Evolutionary conservation across 2,113 vertebrate genomes (phyloP).

Genomic region (Oenanthe melanoleuca): DNA sequence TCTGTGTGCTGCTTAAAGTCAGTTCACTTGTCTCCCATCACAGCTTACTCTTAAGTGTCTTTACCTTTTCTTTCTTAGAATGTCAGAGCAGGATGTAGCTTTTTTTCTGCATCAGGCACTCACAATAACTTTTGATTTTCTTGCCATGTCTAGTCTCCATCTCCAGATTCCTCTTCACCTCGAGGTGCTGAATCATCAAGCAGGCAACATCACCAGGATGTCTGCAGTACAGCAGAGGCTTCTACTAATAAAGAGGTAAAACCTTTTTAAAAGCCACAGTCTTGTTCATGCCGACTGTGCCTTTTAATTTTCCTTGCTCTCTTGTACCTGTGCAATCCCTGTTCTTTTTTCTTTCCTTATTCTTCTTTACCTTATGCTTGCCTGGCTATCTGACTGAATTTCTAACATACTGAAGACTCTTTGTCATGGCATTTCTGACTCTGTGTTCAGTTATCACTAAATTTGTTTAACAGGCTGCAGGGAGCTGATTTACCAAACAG

Average conservation of each 20-base stretch:
- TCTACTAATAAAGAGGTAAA: conserved; percentile 88
- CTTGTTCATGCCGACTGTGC: not conserved
- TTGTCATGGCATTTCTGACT: not conserved
- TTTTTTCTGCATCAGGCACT: not conserved
- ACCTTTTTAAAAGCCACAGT: not conserved
- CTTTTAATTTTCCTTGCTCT: not conserved
- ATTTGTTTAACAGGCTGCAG: not conserved
- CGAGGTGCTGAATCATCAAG: conserved; percentile 89
- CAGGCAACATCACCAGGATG: conserved; percentile 81
- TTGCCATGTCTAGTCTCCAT: conserved; percentile 82
- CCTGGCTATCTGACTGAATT: not conserved
- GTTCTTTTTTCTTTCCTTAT: not conserved
- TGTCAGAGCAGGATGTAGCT: not conserved
- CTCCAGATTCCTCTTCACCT: conserved; percentile 87
- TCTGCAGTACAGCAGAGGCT: conserved; percentile 78
- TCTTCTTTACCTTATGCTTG: not conserved
- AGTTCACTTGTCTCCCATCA: not conserved
- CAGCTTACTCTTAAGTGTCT: not conserved
- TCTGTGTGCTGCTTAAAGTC: not conserved
- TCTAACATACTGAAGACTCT: not conserved
- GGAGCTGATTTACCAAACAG: not conserved
- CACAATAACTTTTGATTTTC: conserved; percentile 23
- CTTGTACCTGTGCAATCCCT: not conserved
- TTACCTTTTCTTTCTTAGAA: not conserved
- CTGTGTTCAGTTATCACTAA: not conserved